Percentiles rank a stretch among this genome's conserved stretches.
These are phyloP conservation scores for Athene cunicularia DNA, from an alignment of 2,113 vertebrate species.

Conservation along the genomic window DNA sequence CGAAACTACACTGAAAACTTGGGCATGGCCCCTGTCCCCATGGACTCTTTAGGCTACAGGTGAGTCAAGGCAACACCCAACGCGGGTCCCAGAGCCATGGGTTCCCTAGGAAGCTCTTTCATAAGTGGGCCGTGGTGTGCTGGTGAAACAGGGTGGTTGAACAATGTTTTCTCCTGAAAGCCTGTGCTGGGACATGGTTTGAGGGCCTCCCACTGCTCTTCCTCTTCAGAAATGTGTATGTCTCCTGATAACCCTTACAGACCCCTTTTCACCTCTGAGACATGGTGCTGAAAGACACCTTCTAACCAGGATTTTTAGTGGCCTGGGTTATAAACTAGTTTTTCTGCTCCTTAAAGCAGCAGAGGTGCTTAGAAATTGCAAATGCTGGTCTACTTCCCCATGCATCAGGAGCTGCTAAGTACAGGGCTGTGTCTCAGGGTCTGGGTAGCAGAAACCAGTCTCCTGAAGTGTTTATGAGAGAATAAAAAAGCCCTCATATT, in stretches of 20 bases:
- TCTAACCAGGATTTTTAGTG: neutral
- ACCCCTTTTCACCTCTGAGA: neutral
- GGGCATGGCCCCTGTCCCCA: slow-evolving; percentile 64
- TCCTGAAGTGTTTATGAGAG: neutral
- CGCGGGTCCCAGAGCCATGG: neutral
- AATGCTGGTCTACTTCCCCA: neutral
- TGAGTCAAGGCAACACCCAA: slow-evolving; percentile 44
- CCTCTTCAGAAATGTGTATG: neutral
- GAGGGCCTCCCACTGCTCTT: neutral
- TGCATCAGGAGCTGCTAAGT: neutral
- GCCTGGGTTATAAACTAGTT: neutral
- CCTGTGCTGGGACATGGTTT: neutral
- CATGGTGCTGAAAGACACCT: neutral
- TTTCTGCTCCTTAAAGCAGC: neutral
- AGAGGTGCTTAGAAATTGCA: neutral
- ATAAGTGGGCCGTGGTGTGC: neutral
- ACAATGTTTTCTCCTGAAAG: neutral
- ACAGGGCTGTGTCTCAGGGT: neutral
- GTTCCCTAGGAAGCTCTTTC: neutral
- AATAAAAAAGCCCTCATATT: neutral
- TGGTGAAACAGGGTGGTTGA: neutral
- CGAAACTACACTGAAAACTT: slow-evolving; percentile 85
- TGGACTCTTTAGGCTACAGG: slow-evolving; percentile 85
- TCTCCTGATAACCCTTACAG: neutral
- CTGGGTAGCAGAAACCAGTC: neutral